These are phyloP conservation scores for Archocentrus centrarchus DNA, from an alignment of 2,113 vertebrate species.

Conservation along the genomic window DNA sequence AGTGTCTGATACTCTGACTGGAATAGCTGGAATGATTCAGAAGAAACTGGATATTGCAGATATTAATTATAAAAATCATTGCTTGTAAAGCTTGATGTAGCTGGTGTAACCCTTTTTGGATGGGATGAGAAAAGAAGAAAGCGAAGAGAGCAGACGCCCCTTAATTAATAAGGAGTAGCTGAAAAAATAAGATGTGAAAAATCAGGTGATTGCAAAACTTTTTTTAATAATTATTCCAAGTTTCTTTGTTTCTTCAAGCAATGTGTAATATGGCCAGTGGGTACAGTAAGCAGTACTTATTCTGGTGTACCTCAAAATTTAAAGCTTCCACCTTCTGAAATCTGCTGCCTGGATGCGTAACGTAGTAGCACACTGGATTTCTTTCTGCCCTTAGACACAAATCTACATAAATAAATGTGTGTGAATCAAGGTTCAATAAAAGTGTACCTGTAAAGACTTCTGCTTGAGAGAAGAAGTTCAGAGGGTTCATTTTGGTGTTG, in stretches of 20 bases:
- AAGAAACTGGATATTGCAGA: slow-evolving; percentile 38
- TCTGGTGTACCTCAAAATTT: slow-evolving; percentile 20
- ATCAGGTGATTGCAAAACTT: neutral
- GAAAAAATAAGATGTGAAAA: neutral
- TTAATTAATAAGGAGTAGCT: neutral
- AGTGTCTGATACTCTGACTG: neutral
- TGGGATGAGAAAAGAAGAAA: neutral
- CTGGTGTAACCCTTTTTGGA: neutral
- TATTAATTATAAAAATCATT: neutral
- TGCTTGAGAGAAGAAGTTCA: neutral
- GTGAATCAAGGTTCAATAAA: neutral
- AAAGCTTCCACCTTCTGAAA: neutral
- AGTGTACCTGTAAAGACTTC: neutral
- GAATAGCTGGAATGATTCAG: slow-evolving; percentile 46
- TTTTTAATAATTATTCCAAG: neutral
- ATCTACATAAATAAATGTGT: neutral
- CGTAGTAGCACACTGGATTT: slow-evolving; percentile 27
- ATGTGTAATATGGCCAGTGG: neutral
- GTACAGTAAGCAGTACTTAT: neutral
- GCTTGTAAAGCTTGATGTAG: neutral
- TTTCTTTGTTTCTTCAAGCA: neutral
- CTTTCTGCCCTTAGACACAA: slow-evolving; percentile 27
- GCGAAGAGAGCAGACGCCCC: neutral
- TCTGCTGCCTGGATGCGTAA: slow-evolving; percentile 15
- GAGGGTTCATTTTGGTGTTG: neutral